Evolutionary conservation across 2,888 invertebrate species (phyloP).

Genomic region (Microdon myrmicae): DNA sequence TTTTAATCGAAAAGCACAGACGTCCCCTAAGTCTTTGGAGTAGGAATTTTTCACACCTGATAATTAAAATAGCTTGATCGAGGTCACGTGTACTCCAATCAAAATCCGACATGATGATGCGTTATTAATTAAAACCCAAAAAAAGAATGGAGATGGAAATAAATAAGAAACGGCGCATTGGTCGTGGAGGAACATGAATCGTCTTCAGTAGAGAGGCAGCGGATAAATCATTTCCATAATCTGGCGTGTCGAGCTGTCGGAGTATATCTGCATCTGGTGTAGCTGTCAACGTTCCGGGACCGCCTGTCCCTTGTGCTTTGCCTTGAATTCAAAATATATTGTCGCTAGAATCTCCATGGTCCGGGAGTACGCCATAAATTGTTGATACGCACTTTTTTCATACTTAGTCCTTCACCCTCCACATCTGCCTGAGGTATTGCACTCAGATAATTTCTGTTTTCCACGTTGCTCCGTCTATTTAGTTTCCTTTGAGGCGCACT

Average conservation of each 20-base stretch:
- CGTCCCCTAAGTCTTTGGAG: too few relatives aligned
- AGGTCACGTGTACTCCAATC: not conserved
- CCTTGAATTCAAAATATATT: slow-evolving; percentile 49
- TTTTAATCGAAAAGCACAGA: too few relatives aligned
- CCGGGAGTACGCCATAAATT: too few relatives aligned
- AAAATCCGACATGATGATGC: slow-evolving; percentile 1
- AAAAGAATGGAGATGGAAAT: slow-evolving; percentile 13
- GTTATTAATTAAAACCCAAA: slow-evolving; percentile 34
- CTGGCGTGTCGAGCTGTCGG: slow-evolving; percentile 21
- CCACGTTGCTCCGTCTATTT: too few relatives aligned
- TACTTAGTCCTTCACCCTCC: too few relatives aligned
- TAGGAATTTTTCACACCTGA: slow-evolving; percentile 48
- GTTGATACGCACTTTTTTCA: too few relatives aligned
- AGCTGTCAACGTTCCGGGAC: slow-evolving; percentile 40
- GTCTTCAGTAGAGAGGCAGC: slow-evolving; percentile 26
- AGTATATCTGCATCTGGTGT: slow-evolving; percentile 13
- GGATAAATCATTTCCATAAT: slow-evolving; percentile 41
- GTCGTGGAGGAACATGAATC: slow-evolving; percentile 20
- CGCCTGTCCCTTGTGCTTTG: slow-evolving; percentile 17
- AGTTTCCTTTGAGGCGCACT: too few relatives aligned
- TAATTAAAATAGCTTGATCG: slow-evolving; percentile 10
- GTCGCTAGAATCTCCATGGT: too few relatives aligned
- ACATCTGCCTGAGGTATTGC: too few relatives aligned
- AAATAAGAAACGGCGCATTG: slow-evolving; percentile 34
- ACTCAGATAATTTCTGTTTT: too few relatives aligned